Base-by-base conservation (phyloP, 2,888 invertebrate species). In the Eilema caniola region DNA sequence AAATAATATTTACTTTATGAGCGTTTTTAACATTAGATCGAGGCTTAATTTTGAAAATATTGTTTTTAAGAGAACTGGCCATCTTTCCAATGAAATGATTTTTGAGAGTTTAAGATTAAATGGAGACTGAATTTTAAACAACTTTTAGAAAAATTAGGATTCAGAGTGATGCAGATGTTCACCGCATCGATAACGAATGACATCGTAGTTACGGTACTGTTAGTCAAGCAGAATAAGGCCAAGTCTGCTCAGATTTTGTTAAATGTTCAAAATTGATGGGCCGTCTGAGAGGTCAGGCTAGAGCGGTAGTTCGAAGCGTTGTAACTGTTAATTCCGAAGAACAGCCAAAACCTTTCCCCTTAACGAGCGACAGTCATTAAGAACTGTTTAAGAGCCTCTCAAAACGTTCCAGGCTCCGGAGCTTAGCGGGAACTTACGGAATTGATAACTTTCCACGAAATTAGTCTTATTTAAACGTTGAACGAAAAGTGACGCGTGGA, bases 241-340 rank as follows among this genome's bases (percentile, higher is more conserved):
- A 1, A 47, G 53, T 57, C 63, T 59, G 53, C 61, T 56, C 41
- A 41, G 24, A 74, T 66, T 72, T 66, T 47, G 68, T 68, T 11
- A 62, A 23, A 28, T 62, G 7, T 66, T 69, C 63, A 62, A 81
- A 71, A 70, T 60, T 70, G 57, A 67, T 61, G 62, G 74, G 70
- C 70, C 70, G 78, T 69, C 57, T 8, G 74, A 75, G 14, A 79
- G 86, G 68, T 86, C 88, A 77, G n/a, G 33, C 68, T 76, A 73
- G 0, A 59, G n/a, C 86, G 89, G 92, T 72, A 67, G 66, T 74
- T 70, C 62, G 80, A 67, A 80, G 74, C 81, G 88, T 83, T 88
- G 89, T 90, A 87, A 91, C 93, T 91, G 92, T 92, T 92, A 92
- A 93, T 93, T 91, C 88, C 81, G 84, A 91, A 90, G 92, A 92